phyloP scores from a whole-genome alignment of 2,113 vertebrate species.

The Laticauda laticaudata region DNA sequence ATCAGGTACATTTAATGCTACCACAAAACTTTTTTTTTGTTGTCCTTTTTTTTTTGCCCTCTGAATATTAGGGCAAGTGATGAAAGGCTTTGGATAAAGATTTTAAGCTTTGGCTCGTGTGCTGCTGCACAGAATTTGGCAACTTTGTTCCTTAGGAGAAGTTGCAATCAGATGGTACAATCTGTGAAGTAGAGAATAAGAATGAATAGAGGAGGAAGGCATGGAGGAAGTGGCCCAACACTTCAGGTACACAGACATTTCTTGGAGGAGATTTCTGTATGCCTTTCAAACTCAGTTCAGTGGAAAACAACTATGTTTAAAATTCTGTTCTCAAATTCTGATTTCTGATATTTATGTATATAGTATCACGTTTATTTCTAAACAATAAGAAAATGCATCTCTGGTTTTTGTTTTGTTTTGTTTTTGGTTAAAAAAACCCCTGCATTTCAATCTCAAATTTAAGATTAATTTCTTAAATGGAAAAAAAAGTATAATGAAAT shows the following conservation, averaged over 20 bases:
- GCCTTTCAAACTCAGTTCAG: not conserved
- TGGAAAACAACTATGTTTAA: not conserved
- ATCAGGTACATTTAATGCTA: not conserved
- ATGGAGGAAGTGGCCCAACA: not conserved
- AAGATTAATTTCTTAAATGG: constrained; percentile 32
- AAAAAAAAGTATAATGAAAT: constrained; percentile 20
- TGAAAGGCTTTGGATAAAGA: not conserved
- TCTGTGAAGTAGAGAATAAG: not conserved
- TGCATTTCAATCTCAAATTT: constrained; percentile 25
- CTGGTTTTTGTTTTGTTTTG: constrained; percentile 13
- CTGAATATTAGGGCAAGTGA: not conserved
- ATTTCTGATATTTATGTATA: constrained; percentile 54
- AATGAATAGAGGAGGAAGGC: not conserved
- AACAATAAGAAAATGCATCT: constrained; percentile 37
- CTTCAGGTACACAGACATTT: not conserved
- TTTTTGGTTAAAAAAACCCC: not conserved
- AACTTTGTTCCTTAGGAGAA: not conserved
- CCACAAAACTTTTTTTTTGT: not conserved
- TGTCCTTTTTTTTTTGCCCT: not conserved
- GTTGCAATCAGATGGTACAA: not conserved
- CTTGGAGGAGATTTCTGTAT: not conserved
- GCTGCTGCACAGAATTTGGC: not conserved
- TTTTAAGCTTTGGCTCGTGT: not conserved
- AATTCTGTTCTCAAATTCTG: constrained; percentile 33
- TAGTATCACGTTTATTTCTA: constrained; percentile 54